Conservation (phyloP, 2,888 invertebrate genomes). For the Trachelus tabidus region DNA sequence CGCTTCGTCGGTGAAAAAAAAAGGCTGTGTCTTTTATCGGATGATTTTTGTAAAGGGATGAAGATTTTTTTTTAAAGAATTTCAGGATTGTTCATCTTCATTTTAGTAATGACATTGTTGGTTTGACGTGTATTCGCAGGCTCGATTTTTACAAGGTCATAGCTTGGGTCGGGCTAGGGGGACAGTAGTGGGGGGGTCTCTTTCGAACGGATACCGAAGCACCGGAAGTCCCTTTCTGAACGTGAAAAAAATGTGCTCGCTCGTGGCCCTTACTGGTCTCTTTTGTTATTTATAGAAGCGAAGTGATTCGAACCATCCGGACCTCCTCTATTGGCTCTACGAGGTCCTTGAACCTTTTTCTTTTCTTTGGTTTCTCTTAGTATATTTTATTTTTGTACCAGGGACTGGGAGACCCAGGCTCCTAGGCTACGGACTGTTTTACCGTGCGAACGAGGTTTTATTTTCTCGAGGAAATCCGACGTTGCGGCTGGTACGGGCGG, state of each 20-base stretch:
- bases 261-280: not conserved
- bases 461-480: not conserved
- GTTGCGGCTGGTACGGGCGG: no score
- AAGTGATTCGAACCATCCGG: not conserved
- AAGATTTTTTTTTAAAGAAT: not conserved
- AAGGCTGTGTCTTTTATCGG: not conserved
- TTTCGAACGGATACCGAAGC: not conserved
- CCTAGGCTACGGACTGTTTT: not conserved
- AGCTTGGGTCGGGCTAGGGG: no score
- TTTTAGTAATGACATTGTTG: no score
- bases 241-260: not conserved
- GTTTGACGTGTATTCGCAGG: not conserved
- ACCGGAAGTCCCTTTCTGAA: not conserved
- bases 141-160: not conserved
- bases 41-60: not conserved
- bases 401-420: no score
- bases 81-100: no score
- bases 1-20: conserved; percentile 5
- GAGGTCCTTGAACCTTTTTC: not conserved
- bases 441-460: not conserved
- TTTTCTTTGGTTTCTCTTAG: not conserved
- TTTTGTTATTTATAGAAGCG: not conserved
- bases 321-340: not conserved
- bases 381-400: not conserved
- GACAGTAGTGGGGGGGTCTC: not conserved